A percentile compares a stretch with the other conserved stretches of the same genome.
Conservation (phyloP, 2,113 vertebrate species). For the Mesoclemmys tuberculata region DNA sequence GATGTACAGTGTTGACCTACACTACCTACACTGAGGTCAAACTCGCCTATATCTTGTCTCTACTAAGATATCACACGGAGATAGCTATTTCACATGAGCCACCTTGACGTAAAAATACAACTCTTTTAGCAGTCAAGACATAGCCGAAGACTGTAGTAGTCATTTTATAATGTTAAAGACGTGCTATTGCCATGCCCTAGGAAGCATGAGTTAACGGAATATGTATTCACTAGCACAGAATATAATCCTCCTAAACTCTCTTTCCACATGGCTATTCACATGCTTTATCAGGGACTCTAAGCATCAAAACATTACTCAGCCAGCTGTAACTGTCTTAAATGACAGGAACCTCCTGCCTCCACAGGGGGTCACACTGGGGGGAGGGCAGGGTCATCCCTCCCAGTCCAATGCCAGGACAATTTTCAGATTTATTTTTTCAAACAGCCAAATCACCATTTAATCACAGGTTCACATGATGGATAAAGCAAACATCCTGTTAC, state of each 20-base stretch:
- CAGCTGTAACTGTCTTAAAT: background rate
- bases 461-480: background rate
- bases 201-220: fast-evolving
- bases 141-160: background rate
- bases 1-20: background rate
- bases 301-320: background rate
- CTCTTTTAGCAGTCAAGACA: fast-evolving
- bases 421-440: background rate
- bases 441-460: background rate
- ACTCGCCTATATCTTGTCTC: background rate
- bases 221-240: background rate
- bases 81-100: background rate
- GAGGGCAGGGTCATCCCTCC: background rate
- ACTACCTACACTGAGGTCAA: background rate
- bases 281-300: background rate
- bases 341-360: fast-evolving
- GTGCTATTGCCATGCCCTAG: background rate
- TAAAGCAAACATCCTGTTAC: background rate
- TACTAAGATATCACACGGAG: background rate
- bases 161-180: fast-evolving
- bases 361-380: fast-evolving
- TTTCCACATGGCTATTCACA: fast-evolving
- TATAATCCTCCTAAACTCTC: fast-evolving
- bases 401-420: background rate
- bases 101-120: fast-evolving